These are phyloP conservation scores for Chaetogeoica ovagalla DNA, from an alignment of 2,888 invertebrate genomes.

Conservation along the genomic window DNA sequence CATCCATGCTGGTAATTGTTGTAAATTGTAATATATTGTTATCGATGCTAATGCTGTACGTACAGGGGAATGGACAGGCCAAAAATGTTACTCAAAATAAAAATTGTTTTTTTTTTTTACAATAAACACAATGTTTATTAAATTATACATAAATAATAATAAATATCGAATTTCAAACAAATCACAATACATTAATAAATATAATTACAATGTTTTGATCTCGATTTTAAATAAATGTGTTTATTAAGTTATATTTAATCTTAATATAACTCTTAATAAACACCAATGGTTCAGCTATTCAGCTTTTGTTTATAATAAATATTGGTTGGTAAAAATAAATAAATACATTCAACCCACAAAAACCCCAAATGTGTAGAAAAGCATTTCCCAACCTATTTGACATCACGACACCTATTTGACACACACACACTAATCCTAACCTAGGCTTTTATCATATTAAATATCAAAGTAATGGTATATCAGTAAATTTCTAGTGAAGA, in stretches of 20 bases:
- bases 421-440: too few species aligned
- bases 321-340: constrained; percentile 13
- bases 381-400: too few species aligned
- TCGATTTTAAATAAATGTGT: constrained; percentile 25
- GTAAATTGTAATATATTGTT: constrained; percentile 1
- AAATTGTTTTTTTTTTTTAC: constrained; percentile 18
- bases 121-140: constrained; percentile 27
- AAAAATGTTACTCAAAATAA: not conserved
- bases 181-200: constrained; percentile 5
- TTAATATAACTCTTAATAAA: not conserved
- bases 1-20: not conserved
- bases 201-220: constrained; percentile 33
- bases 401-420: too few species aligned
- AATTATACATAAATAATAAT: constrained; percentile 21
- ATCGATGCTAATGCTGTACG: not conserved
- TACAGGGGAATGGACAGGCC: too few species aligned
- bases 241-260: constrained; percentile 8
- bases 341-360: not conserved
- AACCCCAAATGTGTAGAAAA: not conserved
- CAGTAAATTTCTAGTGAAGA: too few species aligned
- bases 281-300: constrained; percentile 3
- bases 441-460: too few species aligned
- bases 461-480: too few species aligned
- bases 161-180: constrained; percentile 16
- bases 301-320: constrained; percentile 2